Conservation (phyloP, 2,113 vertebrate species). For the Dipodomys ordii region DNA sequence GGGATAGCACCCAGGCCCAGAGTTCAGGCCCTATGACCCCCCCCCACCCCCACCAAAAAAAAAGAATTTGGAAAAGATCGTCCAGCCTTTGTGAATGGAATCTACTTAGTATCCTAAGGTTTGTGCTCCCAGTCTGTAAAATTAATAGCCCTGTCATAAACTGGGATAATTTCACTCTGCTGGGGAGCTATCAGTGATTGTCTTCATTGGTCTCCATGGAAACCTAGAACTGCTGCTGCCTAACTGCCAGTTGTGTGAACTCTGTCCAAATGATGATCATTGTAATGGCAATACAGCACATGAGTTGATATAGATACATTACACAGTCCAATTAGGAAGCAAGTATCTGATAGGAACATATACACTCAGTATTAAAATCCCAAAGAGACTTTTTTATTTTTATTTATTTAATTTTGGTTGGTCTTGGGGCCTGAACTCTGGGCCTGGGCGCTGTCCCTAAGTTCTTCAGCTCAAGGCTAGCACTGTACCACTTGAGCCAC, state of each 20-base stretch:
- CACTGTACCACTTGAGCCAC: too few relatives aligned
- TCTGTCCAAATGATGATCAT: neutral
- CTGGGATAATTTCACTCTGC: neutral
- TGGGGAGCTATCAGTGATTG: neutral
- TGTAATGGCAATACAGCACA: neutral
- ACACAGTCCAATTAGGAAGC: neutral
- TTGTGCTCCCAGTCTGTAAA: neutral
- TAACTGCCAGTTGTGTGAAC: neutral
- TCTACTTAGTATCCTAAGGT: neutral
- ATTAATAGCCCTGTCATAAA: neutral
- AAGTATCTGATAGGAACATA: neutral
- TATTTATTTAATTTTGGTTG: too few relatives aligned
- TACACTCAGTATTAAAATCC: neutral
- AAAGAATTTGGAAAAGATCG: neutral
- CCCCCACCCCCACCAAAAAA: too few relatives aligned
- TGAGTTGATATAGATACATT: neutral
- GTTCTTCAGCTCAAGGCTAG: too few relatives aligned
- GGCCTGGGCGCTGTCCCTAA: too few relatives aligned
- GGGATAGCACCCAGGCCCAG: too few relatives aligned
- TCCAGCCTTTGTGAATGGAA: neutral
- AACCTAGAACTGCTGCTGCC: neutral
- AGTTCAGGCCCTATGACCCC: too few relatives aligned
- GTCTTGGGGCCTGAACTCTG: too few relatives aligned
- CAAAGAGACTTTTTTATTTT: neutral
- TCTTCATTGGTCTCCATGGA: neutral